Conservation (phyloP, 2,113 vertebrate species). For the Melanerpes formicivorus region DNA sequence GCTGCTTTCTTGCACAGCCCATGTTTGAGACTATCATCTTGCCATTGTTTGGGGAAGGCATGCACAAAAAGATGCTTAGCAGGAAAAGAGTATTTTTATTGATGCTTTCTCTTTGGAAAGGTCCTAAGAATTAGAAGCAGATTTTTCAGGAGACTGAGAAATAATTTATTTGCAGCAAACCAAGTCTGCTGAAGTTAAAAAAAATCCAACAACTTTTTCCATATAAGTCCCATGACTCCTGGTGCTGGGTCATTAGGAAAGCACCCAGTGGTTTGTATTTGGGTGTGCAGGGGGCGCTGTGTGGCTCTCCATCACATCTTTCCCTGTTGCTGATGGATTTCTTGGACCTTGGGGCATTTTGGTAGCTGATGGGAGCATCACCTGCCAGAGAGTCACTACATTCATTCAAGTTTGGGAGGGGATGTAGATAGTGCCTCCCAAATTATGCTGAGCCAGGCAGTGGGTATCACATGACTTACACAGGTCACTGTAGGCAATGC, state of each 20-base stretch:
- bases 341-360: not conserved
- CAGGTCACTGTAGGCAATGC: not conserved
- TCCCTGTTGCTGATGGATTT: not conserved
- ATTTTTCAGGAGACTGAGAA: not conserved
- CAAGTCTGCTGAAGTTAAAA: not conserved
- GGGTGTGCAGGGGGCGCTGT: not conserved
- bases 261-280: not conserved
- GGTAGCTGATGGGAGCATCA: not conserved
- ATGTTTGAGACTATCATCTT: not conserved
- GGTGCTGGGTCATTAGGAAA: not conserved
- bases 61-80: not conserved
- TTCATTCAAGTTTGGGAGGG: not conserved
- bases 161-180: not conserved
- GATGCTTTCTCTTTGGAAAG: not conserved
- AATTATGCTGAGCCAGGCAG: not conserved
- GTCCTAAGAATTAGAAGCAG: not conserved
- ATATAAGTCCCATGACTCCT: not conserved
- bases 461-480: not conserved
- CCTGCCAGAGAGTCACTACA: accelerated
- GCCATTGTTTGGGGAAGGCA: not conserved
- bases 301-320: not conserved
- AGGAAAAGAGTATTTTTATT: not conserved
- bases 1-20: accelerated
- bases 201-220: not conserved
- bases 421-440: not conserved